phyloP scores from a whole-genome alignment of 2,888 invertebrate genomes.

The Tenthredo mesomela region DNA sequence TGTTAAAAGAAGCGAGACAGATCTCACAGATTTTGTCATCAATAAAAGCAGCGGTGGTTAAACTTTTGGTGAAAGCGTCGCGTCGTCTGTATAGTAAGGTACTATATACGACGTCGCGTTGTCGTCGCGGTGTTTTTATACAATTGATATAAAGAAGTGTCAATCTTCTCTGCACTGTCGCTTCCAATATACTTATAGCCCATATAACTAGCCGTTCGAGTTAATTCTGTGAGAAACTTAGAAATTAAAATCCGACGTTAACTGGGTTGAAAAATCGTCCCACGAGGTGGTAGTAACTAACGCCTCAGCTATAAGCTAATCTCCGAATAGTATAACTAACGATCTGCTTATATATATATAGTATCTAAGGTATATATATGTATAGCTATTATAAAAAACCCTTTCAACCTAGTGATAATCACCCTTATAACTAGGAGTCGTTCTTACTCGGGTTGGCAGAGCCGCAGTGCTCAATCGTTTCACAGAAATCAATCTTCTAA shows the following conservation, averaged over 20 bases:
- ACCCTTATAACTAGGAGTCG: not conserved
- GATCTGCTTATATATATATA: not conserved
- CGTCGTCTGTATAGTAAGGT: not conserved
- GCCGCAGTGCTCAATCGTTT: slow-evolving; percentile 9
- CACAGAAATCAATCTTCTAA: not conserved
- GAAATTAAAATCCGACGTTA: slow-evolving; percentile 12
- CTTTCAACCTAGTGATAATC: not conserved
- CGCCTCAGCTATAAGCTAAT: not conserved
- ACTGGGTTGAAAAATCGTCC: slow-evolving; percentile 3
- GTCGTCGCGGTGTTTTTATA: slow-evolving; percentile 23
- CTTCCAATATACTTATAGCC: not conserved
- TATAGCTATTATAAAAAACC: not conserved
- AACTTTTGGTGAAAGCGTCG: slow-evolving; percentile 25
- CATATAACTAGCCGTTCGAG: not conserved
- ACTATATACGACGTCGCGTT: not conserved
- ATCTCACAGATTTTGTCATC: slow-evolving; percentile 13
- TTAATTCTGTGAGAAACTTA: not conserved
- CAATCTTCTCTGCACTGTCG: slow-evolving; percentile 39
- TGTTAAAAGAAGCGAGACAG: slow-evolving; percentile 8
- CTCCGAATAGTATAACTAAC: not conserved
- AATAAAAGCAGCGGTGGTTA: not conserved
- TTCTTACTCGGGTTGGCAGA: not conserved
- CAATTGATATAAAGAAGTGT: not conserved
- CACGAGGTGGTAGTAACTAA: not conserved
- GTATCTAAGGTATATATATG: not conserved